Evolutionary conservation across 1,140 invertebrate species (phyloP), one percentile per base, ranked within the genome.

Genomic region (Sitodiplosis mosellana): DNA sequence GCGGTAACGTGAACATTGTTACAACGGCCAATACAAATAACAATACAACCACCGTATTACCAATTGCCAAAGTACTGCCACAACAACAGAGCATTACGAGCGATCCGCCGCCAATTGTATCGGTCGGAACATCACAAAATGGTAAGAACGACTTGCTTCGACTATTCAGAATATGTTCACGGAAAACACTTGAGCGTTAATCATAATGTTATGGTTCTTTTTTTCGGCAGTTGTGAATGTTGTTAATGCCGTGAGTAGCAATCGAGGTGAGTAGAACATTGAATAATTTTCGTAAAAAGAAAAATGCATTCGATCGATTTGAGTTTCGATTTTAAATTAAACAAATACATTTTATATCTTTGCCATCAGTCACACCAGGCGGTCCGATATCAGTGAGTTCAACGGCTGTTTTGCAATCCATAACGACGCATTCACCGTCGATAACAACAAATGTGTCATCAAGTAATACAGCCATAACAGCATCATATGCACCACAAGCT

Each of bases 21-120:
- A 59, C 61, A 11, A 51, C 63, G 19, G 62, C 60, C 5, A 57
- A 58, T 15, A 55, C 63, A 7, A 61, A 61, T 27, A 63, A 55
- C 51, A 56, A 54, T 11, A 56, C 52, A 21, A 55, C 61, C 14
- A 27, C 15, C 20, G 21, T 14, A 2, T 59, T 27, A 14, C 46
- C 61, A 2, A 56, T 61, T 18, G 59, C 58, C 8, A 64, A 64
- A 48, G 58, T 64, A 52, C 56, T 63, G 57, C 53, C 60, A 0
- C 57, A 61, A 18, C 33, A 53, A 2, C 46, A 54, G 0, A 10
- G 27, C 27, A 27, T 27, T 3, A 5, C 27, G 4, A 27, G 10
- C 27, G 27, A 27, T 27, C 27, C 27, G 10, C 27, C 27, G 3
- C 27, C 27, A 27, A 27, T 27, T 27, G 27, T 27, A 27, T 27